These are phyloP conservation scores for Berghia stephanieae DNA, from an alignment of 1,140 invertebrate species.

Conservation along the genomic window DNA sequence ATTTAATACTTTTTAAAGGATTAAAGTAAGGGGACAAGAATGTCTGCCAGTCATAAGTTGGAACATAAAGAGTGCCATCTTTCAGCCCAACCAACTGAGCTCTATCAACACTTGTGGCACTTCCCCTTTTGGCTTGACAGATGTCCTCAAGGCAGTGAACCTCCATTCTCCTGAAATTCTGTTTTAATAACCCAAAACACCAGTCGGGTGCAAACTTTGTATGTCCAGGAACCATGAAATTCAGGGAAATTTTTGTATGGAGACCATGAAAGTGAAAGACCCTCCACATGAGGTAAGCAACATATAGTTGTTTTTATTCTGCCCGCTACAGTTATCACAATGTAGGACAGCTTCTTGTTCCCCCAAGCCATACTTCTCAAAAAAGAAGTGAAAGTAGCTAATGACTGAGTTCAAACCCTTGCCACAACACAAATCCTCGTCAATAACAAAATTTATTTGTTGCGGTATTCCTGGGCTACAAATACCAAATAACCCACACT, in stretches of 20 bases:
- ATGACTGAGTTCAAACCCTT: slow-evolving; percentile 49
- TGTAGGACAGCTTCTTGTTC: slow-evolving; percentile 36
- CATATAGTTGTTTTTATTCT: slow-evolving; percentile 48
- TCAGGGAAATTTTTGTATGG: slow-evolving; percentile 29
- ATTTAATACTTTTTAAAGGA: slow-evolving; percentile 36
- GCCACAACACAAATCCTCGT: slow-evolving; percentile 29
- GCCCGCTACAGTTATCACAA: slow-evolving; percentile 45
- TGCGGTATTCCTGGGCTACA: slow-evolving; percentile 39
- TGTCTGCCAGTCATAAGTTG: slow-evolving; percentile 38
- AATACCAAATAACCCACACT: slow-evolving; percentile 45
- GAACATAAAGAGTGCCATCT: slow-evolving; percentile 32
- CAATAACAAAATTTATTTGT: slow-evolving; percentile 43
- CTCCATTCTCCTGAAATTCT: slow-evolving; percentile 26
- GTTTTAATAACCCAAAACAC: slow-evolving; percentile 50
- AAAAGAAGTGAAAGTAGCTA: slow-evolving; percentile 42
- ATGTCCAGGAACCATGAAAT: slow-evolving; percentile 45
- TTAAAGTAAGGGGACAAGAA: slow-evolving; percentile 35
- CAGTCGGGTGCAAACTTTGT: slow-evolving; percentile 54
- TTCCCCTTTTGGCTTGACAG: slow-evolving; percentile 20
- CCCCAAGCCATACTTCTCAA: slow-evolving; percentile 43
- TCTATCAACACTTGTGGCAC: slow-evolving; percentile 32
- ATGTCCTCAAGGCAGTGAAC: slow-evolving; percentile 36
- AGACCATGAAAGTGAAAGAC: slow-evolving; percentile 25
- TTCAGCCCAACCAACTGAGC: slow-evolving; percentile 34
- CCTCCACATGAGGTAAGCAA: slow-evolving; percentile 47